Percentiles rank a stretch among this genome's conserved stretches.
These are phyloP conservation scores for Apotomis capreana DNA, from an alignment of 2,888 invertebrate genomes.

Conservation along the genomic window DNA sequence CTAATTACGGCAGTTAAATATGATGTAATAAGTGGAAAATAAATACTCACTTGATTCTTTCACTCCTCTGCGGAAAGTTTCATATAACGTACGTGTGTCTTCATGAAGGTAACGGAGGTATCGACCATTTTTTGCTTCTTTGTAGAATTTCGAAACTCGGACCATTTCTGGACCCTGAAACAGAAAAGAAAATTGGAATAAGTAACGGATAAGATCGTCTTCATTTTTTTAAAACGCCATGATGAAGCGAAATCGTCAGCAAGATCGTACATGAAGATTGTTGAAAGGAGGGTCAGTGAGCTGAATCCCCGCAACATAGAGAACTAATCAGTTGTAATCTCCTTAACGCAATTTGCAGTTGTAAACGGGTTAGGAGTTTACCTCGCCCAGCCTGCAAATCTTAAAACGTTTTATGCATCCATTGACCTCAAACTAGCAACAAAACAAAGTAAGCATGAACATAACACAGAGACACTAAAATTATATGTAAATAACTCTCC, in stretches of 20 bases:
- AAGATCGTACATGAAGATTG: constrained; percentile 13
- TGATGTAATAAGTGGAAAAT: neutral
- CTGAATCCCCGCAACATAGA: constrained; percentile 68
- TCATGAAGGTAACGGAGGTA: constrained; percentile 92
- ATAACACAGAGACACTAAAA: constrained; percentile 54
- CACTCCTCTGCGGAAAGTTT: constrained; percentile 95
- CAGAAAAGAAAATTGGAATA: constrained; percentile 45
- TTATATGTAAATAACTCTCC: constrained; percentile 68
- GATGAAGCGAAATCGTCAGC: too few relatives aligned
- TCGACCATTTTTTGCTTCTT: constrained; percentile 94
- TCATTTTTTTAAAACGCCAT: too few relatives aligned
- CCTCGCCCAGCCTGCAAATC: constrained; percentile 15
- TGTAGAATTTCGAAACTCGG: constrained; percentile 94
- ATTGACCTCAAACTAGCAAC: constrained; percentile 34
- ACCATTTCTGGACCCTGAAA: constrained; percentile 94
- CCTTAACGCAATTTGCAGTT: constrained; percentile 58
- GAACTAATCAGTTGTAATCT: constrained; percentile 71
- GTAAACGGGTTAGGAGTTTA: constrained; percentile 42
- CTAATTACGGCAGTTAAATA: neutral
- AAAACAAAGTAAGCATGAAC: constrained; percentile 33
- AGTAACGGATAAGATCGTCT: too few relatives aligned
- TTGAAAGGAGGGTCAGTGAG: constrained; percentile 57
- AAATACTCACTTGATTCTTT: constrained; percentile 92
- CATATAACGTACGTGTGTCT: constrained; percentile 94
- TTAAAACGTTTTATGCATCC: constrained; percentile 32